Conservation (phyloP, 2,113 vertebrate genomes). For the Coptodon rendalli region DNA sequence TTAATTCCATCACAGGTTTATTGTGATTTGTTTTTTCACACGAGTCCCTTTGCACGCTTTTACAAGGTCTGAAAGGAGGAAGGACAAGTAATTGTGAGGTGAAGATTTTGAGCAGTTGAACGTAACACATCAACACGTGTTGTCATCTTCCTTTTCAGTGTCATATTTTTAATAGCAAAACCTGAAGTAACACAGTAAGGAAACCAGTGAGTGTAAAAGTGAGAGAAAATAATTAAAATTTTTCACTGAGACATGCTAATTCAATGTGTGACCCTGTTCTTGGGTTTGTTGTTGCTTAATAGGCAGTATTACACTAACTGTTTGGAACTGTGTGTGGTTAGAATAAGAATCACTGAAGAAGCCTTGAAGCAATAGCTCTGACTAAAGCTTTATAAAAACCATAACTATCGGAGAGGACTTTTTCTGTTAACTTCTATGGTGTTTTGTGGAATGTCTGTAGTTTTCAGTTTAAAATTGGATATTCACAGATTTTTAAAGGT, state of each 20-base stretch:
- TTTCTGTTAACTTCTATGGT: background rate
- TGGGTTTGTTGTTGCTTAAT: background rate
- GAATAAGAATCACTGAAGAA: background rate
- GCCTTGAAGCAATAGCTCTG: background rate
- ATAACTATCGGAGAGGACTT: background rate
- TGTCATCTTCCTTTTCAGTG: background rate
- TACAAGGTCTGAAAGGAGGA: background rate
- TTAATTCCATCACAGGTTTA: conserved; percentile 10
- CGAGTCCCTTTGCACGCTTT: background rate
- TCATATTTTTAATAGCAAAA: background rate
- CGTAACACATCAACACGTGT: background rate
- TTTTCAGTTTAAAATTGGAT: background rate
- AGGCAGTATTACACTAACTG: background rate
- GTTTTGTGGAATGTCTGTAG: background rate
- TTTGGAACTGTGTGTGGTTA: background rate
- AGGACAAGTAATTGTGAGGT: background rate
- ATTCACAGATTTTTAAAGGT: background rate
- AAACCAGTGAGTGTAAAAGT: background rate
- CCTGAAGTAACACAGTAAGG: background rate
- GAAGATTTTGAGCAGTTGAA: background rate
- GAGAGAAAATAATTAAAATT: background rate
- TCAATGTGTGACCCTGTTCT: background rate
- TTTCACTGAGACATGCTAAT: background rate
- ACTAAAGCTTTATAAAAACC: background rate
- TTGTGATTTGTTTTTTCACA: background rate